phyloP scores from a whole-genome alignment of 2,113 vertebrate species.

The Chroicocephalus ridibundus region DNA sequence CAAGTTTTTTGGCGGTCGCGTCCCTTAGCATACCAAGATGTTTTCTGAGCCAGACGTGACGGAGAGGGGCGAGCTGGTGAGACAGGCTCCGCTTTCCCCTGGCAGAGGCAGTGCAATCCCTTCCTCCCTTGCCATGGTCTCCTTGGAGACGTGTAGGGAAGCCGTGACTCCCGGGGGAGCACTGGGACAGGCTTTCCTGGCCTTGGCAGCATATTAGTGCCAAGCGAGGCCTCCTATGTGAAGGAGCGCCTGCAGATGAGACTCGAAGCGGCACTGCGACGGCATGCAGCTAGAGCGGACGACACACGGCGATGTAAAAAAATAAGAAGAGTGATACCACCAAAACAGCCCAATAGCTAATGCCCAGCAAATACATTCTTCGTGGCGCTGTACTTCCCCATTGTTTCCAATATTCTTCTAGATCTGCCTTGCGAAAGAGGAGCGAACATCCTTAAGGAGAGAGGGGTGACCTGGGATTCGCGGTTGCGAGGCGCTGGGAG shows the following conservation, averaged over 20 bases:
- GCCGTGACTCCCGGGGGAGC: accelerated
- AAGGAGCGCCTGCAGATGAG: background rate
- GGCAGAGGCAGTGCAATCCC: background rate
- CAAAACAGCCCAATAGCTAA: background rate
- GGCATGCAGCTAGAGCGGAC: background rate
- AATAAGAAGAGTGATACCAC: no score
- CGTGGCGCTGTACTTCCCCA: accelerated
- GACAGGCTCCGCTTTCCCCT: background rate
- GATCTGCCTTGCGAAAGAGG: background rate
- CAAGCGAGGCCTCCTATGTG: background rate
- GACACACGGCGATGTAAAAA: accelerated
- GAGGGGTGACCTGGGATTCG: background rate
- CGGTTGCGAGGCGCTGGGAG: background rate
- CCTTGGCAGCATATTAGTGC: background rate
- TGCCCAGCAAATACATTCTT: background rate
- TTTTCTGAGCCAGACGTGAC: background rate
- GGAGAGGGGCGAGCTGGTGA: background rate
- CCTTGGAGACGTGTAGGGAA: background rate
- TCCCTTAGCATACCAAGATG: background rate
- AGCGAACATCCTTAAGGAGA: background rate
- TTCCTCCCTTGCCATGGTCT: accelerated
- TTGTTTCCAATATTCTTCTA: background rate
- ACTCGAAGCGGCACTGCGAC: accelerated
- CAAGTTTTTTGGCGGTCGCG: background rate
- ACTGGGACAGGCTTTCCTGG: background rate